Evolutionary conservation across 2,797 vertebrate genomes (phyloP), one percentile per base, ranked within the genome.

Genomic region (Limosa lapponica): DNA sequence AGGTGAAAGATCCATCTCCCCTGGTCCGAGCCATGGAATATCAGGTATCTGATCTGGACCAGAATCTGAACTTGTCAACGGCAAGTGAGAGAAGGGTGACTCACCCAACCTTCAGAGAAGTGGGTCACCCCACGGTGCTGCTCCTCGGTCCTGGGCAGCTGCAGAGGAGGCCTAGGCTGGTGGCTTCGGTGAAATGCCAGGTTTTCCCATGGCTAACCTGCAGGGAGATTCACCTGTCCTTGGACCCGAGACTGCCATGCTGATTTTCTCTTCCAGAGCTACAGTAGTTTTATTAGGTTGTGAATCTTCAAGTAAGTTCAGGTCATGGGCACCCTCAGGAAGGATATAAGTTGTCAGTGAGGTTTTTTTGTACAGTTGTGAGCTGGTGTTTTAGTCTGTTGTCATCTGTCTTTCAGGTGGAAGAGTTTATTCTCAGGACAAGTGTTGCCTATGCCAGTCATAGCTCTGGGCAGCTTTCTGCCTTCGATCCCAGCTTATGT

Each of bases 161-260:
- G 58, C 54, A 37, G 72, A 58, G 16, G 44, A 49, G 32, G n/a
- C 30, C 34, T 11, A 22, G 18, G 46, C 22, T 75, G 28, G n/a
- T 69, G 49, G 36, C 25, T 92, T 72, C 69, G 54, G 24, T 32
- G 28, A 58, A 64, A 61, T 5, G 17, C 19, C 3, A 7, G 43
- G 22, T 15, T 81, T 69, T 72, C 28, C 59, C 36, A 37, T 3
- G 16, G 36, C 11, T 77, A 41, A 70, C 27, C 19, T 24, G 8
- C 12, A 62, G 14, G 39, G 25, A 7, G 9, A 13, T 46, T 51
- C 57, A 39, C 34, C 70, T 30, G 27, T 59, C 48, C 48, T 84
- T 34, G 17, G 57, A 59, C 39, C 12, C 0, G 0, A 79, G 41
- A 36, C 17, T 57, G 37, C 24, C 15, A 18, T 13, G 30, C 11